phyloP scores from a whole-genome alignment of 2,888 invertebrate species.

The Trichacis sp. region DNA sequence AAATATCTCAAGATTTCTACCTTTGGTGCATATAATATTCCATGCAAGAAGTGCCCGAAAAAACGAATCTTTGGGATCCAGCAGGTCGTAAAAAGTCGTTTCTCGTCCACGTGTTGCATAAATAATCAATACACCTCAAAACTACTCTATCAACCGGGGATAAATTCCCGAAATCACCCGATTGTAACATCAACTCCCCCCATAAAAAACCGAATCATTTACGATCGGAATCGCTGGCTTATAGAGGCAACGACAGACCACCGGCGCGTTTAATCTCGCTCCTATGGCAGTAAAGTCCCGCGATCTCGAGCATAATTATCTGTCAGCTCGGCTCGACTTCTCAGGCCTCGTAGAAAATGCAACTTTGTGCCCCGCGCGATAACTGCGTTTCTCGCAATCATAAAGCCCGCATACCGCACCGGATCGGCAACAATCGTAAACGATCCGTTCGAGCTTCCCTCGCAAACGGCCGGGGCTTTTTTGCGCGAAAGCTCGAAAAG shows the following conservation, averaged over 20 bases:
- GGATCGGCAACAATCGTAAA: too few species aligned
- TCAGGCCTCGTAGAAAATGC: conserved; percentile 32
- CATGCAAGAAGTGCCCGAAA: too few species aligned
- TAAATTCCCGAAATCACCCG: too few species aligned
- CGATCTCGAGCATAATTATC: conserved; percentile 37
- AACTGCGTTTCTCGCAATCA: not conserved
- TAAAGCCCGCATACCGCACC: not conserved
- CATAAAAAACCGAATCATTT: too few species aligned
- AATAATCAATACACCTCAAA: too few species aligned
- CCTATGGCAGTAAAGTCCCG: conserved; percentile 34
- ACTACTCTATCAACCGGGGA: too few species aligned
- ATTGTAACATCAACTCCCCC: too few species aligned
- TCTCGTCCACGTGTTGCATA: too few species aligned
- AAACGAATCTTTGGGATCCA: too few species aligned
- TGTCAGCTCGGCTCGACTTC: conserved; percentile 37
- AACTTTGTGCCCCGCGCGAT: not conserved
- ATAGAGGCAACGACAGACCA: conserved; percentile 44
- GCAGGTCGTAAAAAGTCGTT: too few species aligned
- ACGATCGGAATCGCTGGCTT: conserved; percentile 30
- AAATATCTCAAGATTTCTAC: too few species aligned
- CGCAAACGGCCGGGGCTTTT: conserved; percentile 28
- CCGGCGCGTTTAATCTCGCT: conserved; percentile 40
- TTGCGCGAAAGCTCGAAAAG: conserved; percentile 3
- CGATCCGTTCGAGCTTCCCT: conserved; percentile 8
- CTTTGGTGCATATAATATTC: too few species aligned